Evolutionary conservation across 2,797 vertebrate genomes (phyloP).

Genomic region (Prunella strophiata): DNA sequence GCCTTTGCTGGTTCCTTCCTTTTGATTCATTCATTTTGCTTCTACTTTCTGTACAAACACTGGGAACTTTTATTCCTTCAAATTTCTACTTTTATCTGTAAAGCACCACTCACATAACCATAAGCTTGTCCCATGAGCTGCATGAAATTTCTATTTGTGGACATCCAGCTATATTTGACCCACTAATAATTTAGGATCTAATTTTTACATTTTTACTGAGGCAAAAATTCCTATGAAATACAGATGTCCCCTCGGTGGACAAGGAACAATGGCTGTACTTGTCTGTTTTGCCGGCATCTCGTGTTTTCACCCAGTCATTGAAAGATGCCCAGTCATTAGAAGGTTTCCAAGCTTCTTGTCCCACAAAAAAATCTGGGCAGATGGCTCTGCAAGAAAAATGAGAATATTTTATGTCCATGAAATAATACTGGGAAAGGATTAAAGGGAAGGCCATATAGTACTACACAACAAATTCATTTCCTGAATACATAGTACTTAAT

Average conservation of each 20-base stretch:
- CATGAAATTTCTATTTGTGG: not conserved
- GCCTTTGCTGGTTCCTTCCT: not conserved
- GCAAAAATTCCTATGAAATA: not conserved
- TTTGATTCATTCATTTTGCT: not conserved
- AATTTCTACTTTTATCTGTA: not conserved
- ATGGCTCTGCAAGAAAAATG: conserved; percentile 78
- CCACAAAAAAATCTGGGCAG: conserved; percentile 90
- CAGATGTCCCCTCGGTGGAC: fast-evolving
- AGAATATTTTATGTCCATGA: not conserved
- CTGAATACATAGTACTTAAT: not conserved
- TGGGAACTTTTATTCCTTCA: not conserved
- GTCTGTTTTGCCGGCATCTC: conserved; percentile 80
- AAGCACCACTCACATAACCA: not conserved
- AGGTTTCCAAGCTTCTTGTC: conserved; percentile 86
- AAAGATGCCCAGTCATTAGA: conserved; percentile 83
- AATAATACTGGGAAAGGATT: not conserved
- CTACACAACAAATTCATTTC: not conserved
- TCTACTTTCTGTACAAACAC: not conserved
- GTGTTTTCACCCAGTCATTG: conserved; percentile 85
- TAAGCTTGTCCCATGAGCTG: not conserved
- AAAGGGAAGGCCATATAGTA: not conserved
- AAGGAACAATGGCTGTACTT: conserved; percentile 73
- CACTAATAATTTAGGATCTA: not conserved
- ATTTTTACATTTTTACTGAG: not conserved
- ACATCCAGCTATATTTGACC: not conserved